A percentile compares a stretch with the other conserved stretches of the same genome.
These are phyloP conservation scores for Danio choprae DNA, from an alignment of 2,797 vertebrate species.

Conservation along the genomic window DNA sequence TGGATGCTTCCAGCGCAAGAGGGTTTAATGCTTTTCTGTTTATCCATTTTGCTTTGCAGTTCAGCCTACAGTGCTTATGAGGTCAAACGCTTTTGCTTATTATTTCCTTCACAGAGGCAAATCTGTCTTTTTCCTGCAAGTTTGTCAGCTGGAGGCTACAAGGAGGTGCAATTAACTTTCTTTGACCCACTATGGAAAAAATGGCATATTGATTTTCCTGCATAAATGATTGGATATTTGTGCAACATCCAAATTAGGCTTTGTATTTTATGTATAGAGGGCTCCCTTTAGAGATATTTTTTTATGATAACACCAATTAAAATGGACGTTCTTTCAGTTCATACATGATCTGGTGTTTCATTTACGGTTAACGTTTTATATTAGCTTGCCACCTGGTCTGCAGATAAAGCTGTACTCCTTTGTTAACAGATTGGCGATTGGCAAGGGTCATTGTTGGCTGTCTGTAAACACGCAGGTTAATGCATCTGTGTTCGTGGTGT, in stretches of 20 bases:
- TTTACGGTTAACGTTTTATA: conserved; percentile 46
- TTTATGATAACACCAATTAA: background rate
- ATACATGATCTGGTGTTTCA: conserved; percentile 27
- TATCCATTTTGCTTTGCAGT: conserved; percentile 16
- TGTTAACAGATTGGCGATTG: conserved; percentile 72
- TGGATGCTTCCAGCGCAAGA: conserved; percentile 16
- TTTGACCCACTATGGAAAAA: conserved; percentile 11
- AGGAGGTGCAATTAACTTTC: conserved; percentile 10
- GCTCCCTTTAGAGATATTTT: background rate
- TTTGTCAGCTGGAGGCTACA: conserved; percentile 25
- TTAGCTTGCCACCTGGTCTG: conserved; percentile 53
- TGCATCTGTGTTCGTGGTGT: conserved; percentile 62
- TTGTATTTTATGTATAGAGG: background rate
- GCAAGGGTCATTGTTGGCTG: conserved; percentile 70
- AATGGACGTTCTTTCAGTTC: background rate
- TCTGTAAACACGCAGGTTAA: conserved; percentile 69
- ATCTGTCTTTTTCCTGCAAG: background rate
- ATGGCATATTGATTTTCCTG: background rate
- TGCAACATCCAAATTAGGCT: background rate
- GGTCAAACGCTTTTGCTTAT: background rate
- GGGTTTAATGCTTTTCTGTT: conserved; percentile 33
- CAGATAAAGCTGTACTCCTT: conserved; percentile 44
- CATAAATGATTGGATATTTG: conserved; percentile 16
- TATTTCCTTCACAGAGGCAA: background rate
- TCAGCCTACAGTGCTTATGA: conserved; percentile 10